Base-by-base conservation (phyloP, 2,797 vertebrate genomes). In the Gouania willdenowi region DNA sequence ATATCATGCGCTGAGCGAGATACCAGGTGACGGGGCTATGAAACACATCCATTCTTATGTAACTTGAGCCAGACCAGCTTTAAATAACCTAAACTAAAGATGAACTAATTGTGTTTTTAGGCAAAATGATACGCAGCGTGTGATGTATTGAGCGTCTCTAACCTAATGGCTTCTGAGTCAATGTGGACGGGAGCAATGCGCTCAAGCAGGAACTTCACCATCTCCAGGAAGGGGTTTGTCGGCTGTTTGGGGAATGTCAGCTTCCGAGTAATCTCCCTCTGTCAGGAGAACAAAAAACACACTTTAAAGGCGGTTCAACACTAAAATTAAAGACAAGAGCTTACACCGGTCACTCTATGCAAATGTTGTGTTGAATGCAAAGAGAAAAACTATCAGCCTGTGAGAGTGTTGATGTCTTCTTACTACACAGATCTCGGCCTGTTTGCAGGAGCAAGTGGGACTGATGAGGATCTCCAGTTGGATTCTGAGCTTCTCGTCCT, bases 171-270 rank as follows among this genome's bases (percentile, higher is more conserved):
- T 84, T 99, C 97, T 11, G 96, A 97, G 85, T 99, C 97, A 38
- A 98, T 99, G 85, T 98, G 97, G 54, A 99, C 97, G 11, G 97
- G 97, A 36, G 97, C 96, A 46, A 99, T 98, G 78, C 96, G 93
- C 89, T 99, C 96, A 83, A 98, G 79, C 49, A 99, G 87, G 83
- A 98, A 99, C 77, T 99, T 99, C 2, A 99, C 97, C 97, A 99
- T 99, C 85, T 99, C 95, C 76, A 99, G 80, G 78, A 99, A 99
- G n/a, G 97, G 97, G 81, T 99, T 99, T 66, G 94, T 98, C 65
- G 97, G 97, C 63, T 99, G 97, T 73, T 99, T 98, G 22, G 97
- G 97, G 80, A 98, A 98, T 7, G 96, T 95, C 78, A 99, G 87
- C 83, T 99, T 99, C 44, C 95, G 89, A 34, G 97, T 95, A 77